A percentile compares a stretch with the other conserved stretches of the same genome.
Evolutionary conservation across 1,140 invertebrate genomes (phyloP).

Genomic region (Penaeus indicus): DNA sequence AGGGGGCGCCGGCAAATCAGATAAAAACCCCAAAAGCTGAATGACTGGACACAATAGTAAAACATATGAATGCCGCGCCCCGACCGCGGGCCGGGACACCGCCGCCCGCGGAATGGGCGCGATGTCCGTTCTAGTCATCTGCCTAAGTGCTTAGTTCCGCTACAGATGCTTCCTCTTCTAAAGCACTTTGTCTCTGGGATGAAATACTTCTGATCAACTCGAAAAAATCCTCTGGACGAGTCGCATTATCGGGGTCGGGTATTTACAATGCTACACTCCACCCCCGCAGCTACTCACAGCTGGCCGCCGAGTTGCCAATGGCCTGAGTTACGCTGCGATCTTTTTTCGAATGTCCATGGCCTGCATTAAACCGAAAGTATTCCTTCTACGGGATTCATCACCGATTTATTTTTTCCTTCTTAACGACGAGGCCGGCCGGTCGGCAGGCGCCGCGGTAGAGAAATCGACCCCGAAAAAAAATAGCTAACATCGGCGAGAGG

Average conservation of each 20-base stretch:
- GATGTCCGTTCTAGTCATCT: too few species aligned
- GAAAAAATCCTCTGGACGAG: neutral
- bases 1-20: conserved; percentile 37
- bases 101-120: too few species aligned
- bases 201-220: too few species aligned
- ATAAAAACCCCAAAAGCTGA: conserved; percentile 49
- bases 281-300: conserved; percentile 55
- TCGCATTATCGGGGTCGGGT: conserved; percentile 26
- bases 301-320: conserved; percentile 20
- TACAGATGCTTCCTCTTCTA: too few species aligned
- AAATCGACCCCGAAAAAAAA: too few species aligned
- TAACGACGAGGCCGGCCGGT: too few species aligned
- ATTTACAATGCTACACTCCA: conserved; percentile 40
- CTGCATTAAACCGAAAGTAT: neutral
- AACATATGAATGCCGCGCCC: conserved; percentile 52
- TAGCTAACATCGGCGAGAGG: neutral
- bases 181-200: too few species aligned
- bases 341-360: neutral
- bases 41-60: conserved; percentile 58
- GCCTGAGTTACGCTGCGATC: neutral
- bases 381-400: too few species aligned
- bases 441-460: too few species aligned
- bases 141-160: too few species aligned
- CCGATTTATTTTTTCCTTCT: too few species aligned
- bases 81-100: too few species aligned